Percentiles rank a stretch among this genome's conserved stretches.
phyloP scores from a whole-genome alignment of 2,113 vertebrate genomes.

The Thryonomys swinderianus region DNA sequence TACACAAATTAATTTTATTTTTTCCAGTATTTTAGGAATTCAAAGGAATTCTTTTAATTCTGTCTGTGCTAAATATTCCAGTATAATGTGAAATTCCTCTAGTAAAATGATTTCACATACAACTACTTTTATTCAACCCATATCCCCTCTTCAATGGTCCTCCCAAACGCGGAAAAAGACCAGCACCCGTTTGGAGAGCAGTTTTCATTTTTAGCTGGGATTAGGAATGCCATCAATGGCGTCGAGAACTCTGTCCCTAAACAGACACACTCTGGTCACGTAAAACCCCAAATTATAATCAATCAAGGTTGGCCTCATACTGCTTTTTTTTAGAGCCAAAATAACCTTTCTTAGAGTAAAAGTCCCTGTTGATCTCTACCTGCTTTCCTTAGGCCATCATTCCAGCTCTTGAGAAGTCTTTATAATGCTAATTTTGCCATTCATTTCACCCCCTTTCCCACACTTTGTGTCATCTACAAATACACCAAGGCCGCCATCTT shows the following conservation, averaged over 20 bases:
- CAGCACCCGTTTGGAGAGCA: not conserved
- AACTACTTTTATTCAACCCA: not conserved
- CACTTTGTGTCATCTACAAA: not conserved
- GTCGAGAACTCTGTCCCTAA: not conserved
- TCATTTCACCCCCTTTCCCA: not conserved
- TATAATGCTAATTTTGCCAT: not conserved
- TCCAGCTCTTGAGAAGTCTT: not conserved
- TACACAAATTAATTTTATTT: not conserved
- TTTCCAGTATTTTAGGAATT: not conserved
- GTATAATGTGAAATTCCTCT: constrained; percentile 30
- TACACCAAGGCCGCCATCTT: not conserved
- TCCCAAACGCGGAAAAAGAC: not conserved
- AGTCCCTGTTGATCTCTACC: not conserved
- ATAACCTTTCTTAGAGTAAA: constrained; percentile 6
- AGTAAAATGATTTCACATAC: not conserved
- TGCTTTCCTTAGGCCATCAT: not conserved
- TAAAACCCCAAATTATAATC: not conserved
- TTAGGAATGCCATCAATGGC: not conserved
- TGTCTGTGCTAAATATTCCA: not conserved
- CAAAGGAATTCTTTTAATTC: not conserved
- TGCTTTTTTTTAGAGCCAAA: not conserved
- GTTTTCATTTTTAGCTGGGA: not conserved
- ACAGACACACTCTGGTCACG: not conserved
- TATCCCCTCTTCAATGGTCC: not conserved
- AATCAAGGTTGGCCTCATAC: not conserved